Conservation (phyloP, 53 echinoderm and acorn worm species). For the Holothuria scabra region DNA sequence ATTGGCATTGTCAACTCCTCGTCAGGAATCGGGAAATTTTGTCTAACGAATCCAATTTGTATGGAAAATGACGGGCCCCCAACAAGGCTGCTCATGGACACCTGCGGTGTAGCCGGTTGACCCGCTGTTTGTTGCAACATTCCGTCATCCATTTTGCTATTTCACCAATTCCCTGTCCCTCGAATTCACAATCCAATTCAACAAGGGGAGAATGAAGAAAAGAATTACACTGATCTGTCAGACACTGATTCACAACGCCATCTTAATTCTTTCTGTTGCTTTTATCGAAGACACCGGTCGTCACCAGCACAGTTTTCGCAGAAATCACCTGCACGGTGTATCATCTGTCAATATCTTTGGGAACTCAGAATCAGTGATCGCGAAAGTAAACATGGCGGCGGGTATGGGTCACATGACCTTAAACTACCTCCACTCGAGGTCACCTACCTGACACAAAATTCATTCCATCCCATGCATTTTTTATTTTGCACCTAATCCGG, state of each 20-base stretch:
- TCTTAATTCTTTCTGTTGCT: no score
- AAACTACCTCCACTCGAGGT: slow-evolving; percentile 9
- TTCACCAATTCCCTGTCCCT: not conserved
- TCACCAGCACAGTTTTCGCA: no score
- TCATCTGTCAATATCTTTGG: no score
- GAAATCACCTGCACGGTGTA: no score
- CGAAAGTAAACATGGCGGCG: slow-evolving; percentile 36
- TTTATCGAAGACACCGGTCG: no score
- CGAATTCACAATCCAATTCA: no score
- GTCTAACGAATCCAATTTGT: slow-evolving; percentile 92
- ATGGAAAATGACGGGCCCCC: slow-evolving; percentile 71
- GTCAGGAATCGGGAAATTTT: slow-evolving; percentile 76
- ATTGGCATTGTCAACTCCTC: slow-evolving; percentile 69
- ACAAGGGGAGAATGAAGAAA: no score
- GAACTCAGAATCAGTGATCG: slow-evolving; percentile 3
- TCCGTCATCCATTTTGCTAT: slow-evolving; percentile 60
- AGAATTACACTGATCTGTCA: no score
- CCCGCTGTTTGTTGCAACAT: slow-evolving; percentile 29
- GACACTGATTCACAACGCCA: no score
- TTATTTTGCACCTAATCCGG: no score
- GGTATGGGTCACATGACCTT: slow-evolving; percentile 30
- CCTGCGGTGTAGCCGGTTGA: slow-evolving; percentile 52
- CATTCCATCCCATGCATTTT: no score
- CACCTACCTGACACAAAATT: slow-evolving; percentile 11
- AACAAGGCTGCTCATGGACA: slow-evolving; percentile 29